A percentile compares a stretch with the other conserved stretches of the same genome.
These are phyloP conservation scores for Epinephelus moara DNA, from an alignment of 2,113 vertebrate genomes.

Conservation along the genomic window DNA sequence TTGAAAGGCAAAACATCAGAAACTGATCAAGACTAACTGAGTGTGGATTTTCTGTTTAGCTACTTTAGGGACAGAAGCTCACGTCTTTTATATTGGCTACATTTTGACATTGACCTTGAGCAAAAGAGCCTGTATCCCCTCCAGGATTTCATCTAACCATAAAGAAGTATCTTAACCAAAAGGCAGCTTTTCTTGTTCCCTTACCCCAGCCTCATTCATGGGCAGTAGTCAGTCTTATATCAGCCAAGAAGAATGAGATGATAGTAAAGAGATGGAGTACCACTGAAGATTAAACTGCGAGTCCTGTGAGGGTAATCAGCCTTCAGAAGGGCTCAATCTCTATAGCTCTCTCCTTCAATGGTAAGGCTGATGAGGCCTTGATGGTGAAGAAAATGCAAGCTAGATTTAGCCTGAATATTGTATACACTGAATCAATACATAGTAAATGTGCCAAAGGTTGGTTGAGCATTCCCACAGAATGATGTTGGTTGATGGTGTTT, in stretches of 20 bases:
- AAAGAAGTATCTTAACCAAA: conserved; percentile 22
- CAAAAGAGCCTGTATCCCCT: conserved; percentile 8
- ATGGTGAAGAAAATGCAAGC: conserved; percentile 4
- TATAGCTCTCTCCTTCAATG: conserved; percentile 4
- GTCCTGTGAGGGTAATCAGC: conserved; percentile 24
- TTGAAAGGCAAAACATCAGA: neutral
- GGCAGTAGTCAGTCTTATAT: neutral
- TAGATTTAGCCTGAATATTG: conserved; percentile 2
- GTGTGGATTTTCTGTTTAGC: neutral
- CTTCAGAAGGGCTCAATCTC: conserved; percentile 8
- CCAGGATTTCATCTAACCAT: neutral
- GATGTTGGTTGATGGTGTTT: neutral
- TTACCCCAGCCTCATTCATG: neutral
- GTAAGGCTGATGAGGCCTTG: neutral
- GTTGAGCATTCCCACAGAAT: neutral
- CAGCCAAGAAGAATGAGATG: conserved; percentile 19
- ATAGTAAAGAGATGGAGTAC: conserved; percentile 13
- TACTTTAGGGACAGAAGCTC: neutral
- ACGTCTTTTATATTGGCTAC: neutral
- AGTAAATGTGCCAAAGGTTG: neutral
- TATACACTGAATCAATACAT: neutral
- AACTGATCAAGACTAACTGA: neutral
- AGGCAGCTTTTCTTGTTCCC: conserved; percentile 2
- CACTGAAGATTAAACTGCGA: conserved; percentile 12
- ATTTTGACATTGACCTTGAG: conserved; percentile 1